Evolutionary conservation across 2,888 invertebrate genomes (phyloP).

Genomic region (Polydesmus complanatus): DNA sequence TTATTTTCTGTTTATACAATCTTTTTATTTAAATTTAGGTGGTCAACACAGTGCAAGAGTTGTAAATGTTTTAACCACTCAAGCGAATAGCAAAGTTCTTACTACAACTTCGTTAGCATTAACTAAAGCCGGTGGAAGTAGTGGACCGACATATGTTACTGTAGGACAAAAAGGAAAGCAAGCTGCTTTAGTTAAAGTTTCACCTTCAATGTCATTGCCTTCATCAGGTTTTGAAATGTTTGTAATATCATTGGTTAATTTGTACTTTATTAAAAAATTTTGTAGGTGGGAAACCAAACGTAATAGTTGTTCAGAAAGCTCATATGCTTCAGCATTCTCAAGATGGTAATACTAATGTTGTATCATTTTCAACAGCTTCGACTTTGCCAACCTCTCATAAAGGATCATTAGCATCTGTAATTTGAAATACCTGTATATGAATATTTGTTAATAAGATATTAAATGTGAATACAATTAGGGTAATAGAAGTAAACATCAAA

Average conservation of each 20-base stretch:
- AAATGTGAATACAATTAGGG: too few relatives aligned
- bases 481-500: too few relatives aligned
- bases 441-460: too few relatives aligned
- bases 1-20: background rate
- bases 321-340: conserved; percentile 8
- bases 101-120: conserved; percentile 7
- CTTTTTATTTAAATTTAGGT: conserved; percentile 7
- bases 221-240: conserved; percentile 2
- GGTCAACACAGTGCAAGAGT: conserved; percentile 13
- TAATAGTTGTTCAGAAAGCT: conserved; percentile 45
- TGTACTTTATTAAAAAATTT: background rate
- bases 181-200: conserved; percentile 15
- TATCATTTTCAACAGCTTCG: background rate
- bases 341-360: background rate
- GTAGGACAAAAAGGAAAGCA: conserved; percentile 15
- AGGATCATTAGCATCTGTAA: too few relatives aligned
- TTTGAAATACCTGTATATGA: too few relatives aligned
- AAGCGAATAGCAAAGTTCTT: background rate
- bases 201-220: conserved; percentile 8
- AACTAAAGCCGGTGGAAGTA: background rate
- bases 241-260: background rate
- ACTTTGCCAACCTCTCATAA: too few relatives aligned
- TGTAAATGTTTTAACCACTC: conserved; percentile 16
- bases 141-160: conserved; percentile 11
- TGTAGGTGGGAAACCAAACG: conserved; percentile 39